These are phyloP conservation scores for Leuciscus idus DNA, from an alignment of 2,113 vertebrate genomes.

Conservation along the genomic window DNA sequence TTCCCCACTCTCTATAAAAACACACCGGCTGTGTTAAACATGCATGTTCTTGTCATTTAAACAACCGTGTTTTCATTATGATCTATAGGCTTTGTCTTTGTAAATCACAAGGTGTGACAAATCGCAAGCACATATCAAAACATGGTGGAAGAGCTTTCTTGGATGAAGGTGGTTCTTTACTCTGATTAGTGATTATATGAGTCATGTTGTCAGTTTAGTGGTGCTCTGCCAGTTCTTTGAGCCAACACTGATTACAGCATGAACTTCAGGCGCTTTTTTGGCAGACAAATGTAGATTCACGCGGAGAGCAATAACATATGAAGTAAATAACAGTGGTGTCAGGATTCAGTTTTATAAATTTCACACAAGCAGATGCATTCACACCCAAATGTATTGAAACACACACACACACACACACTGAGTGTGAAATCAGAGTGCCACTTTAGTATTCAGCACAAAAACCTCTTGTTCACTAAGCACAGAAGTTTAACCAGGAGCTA, in stretches of 20 bases:
- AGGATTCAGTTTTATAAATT: slow-evolving; percentile 37
- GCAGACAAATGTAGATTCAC: slow-evolving; percentile 36
- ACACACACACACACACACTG: background rate
- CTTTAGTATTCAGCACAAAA: background rate
- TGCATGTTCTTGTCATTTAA: slow-evolving; percentile 68
- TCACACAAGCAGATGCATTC: slow-evolving; percentile 16
- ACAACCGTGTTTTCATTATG: slow-evolving; percentile 55
- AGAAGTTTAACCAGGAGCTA: background rate
- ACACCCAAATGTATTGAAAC: background rate
- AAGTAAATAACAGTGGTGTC: slow-evolving; percentile 34
- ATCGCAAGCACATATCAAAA: slow-evolving; percentile 43
- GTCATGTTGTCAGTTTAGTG: slow-evolving; percentile 43
- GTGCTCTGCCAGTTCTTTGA: slow-evolving; percentile 36
- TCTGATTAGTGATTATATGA: slow-evolving; percentile 51
- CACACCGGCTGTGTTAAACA: slow-evolving; percentile 56
- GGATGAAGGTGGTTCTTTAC: slow-evolving; percentile 41
- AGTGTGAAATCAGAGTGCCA: background rate
- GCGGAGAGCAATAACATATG: slow-evolving; percentile 14
- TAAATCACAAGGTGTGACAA: slow-evolving; percentile 29
- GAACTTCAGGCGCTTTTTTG: slow-evolving; percentile 34
- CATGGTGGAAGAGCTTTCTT: slow-evolving; percentile 41
- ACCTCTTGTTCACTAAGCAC: background rate
- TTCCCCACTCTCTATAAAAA: slow-evolving; percentile 59
- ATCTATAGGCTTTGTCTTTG: slow-evolving; percentile 36
- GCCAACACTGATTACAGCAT: slow-evolving; percentile 41